These are phyloP conservation scores for Antigone vipio DNA, from an alignment of 2,113 vertebrate genomes.

Conservation along the genomic window DNA sequence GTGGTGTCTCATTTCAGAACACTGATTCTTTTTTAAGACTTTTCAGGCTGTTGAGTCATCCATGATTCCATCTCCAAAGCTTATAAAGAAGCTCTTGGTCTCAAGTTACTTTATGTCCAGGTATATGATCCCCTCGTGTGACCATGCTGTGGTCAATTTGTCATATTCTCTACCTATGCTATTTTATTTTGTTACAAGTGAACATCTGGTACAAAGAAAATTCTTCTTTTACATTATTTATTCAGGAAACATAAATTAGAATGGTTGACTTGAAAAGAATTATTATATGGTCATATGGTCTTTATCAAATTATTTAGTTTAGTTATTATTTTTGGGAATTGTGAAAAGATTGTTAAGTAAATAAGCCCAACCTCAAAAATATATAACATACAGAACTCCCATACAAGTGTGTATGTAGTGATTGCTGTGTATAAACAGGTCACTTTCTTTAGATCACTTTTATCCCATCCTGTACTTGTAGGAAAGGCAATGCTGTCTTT, in stretches of 20 bases:
- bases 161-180: background rate
- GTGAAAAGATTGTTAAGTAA: background rate
- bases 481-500: background rate
- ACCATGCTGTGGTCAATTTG: background rate
- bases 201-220: background rate
- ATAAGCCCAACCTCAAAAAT: background rate
- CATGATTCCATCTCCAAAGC: background rate
- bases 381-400: background rate
- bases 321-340: background rate
- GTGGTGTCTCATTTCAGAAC: background rate
- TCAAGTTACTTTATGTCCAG: background rate
- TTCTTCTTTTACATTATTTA: background rate
- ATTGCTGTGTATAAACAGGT: background rate
- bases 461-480: background rate
- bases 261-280: background rate
- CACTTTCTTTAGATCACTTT: background rate
- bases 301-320: background rate
- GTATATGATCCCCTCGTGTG: background rate
- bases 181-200: background rate
- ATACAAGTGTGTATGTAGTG: background rate
- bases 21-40: background rate
- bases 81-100: background rate
- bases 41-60: background rate
- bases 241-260: background rate
- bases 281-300: background rate